These are phyloP conservation scores for Drosophila melanogaster DNA, from an alignment of 1,140 invertebrate species.

Conservation along the genomic window DNA sequence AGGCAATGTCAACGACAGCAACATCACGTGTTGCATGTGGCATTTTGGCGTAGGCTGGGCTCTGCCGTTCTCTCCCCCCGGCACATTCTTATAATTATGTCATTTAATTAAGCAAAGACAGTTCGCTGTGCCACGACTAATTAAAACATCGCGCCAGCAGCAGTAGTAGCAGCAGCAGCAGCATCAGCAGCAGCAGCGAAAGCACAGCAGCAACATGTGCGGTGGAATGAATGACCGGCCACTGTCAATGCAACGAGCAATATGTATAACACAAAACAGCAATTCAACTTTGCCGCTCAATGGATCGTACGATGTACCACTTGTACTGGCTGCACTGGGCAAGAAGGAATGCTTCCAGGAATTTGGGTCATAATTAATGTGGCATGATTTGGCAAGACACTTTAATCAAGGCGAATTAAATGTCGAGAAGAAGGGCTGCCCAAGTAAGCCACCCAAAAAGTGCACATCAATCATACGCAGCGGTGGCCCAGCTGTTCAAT, in stretches of 20 bases:
- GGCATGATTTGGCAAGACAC: constrained; percentile 83
- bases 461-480: constrained; percentile 82
- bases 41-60: constrained; percentile 71
- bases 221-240: constrained; percentile 57
- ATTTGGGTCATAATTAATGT: constrained; percentile 85
- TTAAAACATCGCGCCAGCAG: constrained; percentile 83
- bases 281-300: constrained; percentile 68
- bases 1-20: constrained; percentile 78
- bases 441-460: constrained; percentile 10
- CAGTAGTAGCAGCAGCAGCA: constrained; percentile 13
- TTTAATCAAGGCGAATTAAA: constrained; percentile 72
- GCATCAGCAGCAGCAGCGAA: constrained; percentile 20
- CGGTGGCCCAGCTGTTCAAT: constrained; percentile 82
- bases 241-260: constrained; percentile 52
- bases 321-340: background rate
- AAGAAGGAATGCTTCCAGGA: constrained; percentile 75
- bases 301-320: constrained; percentile 73
- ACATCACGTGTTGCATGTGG: constrained; percentile 82
- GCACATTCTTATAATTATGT: constrained; percentile 84
- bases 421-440: constrained; percentile 8
- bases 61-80: constrained; percentile 39
- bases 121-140: constrained; percentile 79
- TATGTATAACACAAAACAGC: constrained; percentile 52
- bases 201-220: constrained; percentile 65
- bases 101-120: constrained; percentile 84